These are phyloP conservation scores for Platycheirus albimanus DNA, from an alignment of 2,888 invertebrate species.

Conservation along the genomic window DNA sequence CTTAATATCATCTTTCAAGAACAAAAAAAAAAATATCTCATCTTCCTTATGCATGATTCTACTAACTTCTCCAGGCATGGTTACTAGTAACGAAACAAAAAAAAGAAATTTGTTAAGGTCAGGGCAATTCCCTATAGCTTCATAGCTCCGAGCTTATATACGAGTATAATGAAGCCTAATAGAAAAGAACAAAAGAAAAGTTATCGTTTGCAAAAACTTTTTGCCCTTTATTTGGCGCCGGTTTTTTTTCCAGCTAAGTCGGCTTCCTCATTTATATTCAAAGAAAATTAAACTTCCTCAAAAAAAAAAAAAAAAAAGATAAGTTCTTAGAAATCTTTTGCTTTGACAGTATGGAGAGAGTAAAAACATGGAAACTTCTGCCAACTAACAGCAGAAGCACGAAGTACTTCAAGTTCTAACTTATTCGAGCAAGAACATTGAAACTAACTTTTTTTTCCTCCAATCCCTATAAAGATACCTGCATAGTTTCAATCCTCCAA, in stretches of 20 bases:
- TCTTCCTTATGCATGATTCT: not conserved
- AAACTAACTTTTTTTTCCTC: conserved; percentile 21
- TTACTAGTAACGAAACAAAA: not conserved
- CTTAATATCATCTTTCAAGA: not conserved
- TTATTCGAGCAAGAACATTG: conserved; percentile 12
- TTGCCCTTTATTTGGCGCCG: conserved; percentile 36
- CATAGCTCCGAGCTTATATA: not conserved
- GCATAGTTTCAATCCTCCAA: conserved; percentile 39
- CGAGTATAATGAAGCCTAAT: conserved; percentile 14
- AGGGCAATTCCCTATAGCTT: too few relatives aligned
- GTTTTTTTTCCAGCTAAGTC: not conserved
- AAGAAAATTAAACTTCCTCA: conserved; percentile 17
- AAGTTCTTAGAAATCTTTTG: conserved; percentile 18
- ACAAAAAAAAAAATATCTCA: too few relatives aligned
- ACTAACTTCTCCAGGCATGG: conserved; percentile 4
- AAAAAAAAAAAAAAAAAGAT: too few relatives aligned
- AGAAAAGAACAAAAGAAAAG: conserved; percentile 29
- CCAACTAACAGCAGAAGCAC: conserved; percentile 5
- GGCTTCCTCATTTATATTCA: conserved; percentile 24
- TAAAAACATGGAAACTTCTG: conserved; percentile 29
- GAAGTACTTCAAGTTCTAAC: conserved; percentile 1
- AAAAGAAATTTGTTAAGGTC: conserved; percentile 22
- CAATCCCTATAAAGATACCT: not conserved
- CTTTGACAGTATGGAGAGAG: conserved; percentile 14
- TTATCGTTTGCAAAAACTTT: conserved; percentile 34